Percentiles rank a stretch among this genome's conserved stretches.
phyloP scores from a whole-genome alignment of 1,140 invertebrate species.

The Chironomus striatipennis region DNA sequence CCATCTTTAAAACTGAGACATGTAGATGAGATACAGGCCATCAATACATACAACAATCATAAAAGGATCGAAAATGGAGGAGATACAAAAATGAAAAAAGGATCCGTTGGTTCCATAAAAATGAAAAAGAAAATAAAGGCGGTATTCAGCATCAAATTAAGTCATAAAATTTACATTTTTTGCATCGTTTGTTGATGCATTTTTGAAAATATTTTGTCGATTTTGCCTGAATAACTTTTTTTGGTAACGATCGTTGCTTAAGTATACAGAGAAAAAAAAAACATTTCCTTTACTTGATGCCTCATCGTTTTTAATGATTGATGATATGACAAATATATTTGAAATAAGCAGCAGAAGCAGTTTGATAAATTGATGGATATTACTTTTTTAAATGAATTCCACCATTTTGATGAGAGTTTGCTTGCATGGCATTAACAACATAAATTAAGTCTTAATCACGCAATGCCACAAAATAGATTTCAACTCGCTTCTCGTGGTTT shows the following conservation, averaged over 20 bases:
- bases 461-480: not conserved
- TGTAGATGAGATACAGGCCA: too few species aligned
- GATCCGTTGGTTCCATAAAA: too few species aligned
- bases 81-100: too few species aligned
- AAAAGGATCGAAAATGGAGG: too few species aligned
- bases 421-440: too few species aligned
- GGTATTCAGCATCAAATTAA: not conserved
- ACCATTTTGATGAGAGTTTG: not conserved
- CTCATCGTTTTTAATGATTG: not conserved
- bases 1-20: too few species aligned
- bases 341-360: too few species aligned
- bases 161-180: conserved; percentile 5
- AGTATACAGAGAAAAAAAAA: too few species aligned
- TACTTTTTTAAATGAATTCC: conserved; percentile 33
- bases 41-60: too few species aligned
- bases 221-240: not conserved
- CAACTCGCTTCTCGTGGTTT: not conserved
- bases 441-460: too few species aligned
- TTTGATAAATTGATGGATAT: conserved; percentile 26
- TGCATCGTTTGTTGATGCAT: conserved; percentile 5
- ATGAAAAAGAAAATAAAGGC: not conserved
- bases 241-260: not conserved
- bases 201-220: not conserved
- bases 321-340: not conserved
- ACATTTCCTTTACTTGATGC: not conserved